phyloP scores from a whole-genome alignment of 1,140 invertebrate species.

The Camponotus pennsylvanicus region DNA sequence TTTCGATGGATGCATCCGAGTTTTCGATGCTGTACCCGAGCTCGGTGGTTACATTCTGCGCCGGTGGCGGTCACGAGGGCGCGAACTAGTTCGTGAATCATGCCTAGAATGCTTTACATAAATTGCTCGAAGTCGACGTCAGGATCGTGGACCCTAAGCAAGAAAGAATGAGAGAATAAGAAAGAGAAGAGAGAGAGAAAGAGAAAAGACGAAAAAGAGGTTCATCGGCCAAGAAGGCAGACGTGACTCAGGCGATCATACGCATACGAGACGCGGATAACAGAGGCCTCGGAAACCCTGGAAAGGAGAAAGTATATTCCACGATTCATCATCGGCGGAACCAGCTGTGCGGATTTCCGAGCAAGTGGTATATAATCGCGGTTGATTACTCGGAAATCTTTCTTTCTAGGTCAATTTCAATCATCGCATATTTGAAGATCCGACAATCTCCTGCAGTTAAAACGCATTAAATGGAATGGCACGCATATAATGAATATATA shows the following conservation, averaged over 20 bases:
- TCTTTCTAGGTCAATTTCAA: conserved; percentile 19
- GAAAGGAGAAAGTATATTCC: conserved; percentile 69
- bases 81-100: conserved; percentile 86
- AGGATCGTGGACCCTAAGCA: conserved; percentile 72
- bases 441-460: background rate
- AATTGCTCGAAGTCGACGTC: conserved; percentile 83
- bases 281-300: conserved; percentile 58
- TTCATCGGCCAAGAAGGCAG: conserved; percentile 55
- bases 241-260: conserved; percentile 69
- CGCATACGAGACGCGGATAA: conserved; percentile 46
- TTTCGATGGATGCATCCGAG: conserved; percentile 41
- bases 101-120: conserved; percentile 84
- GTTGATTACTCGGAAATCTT: conserved; percentile 38
- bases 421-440: conserved; percentile 18
- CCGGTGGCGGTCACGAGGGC: conserved; percentile 81
- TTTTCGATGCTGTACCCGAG: conserved; percentile 35
- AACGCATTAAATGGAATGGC: background rate
- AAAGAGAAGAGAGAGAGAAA: conserved; percentile 15
- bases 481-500: background rate
- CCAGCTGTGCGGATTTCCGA: conserved; percentile 60
- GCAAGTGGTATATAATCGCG: conserved; percentile 17
- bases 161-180: conserved; percentile 29
- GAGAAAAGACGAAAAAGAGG: conserved; percentile 46
- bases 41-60: conserved; percentile 76
- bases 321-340: conserved; percentile 65